A percentile compares a stretch with the other conserved stretches of the same genome.
Conservation (phyloP, 1,140 invertebrate genomes). For the Diabrotica undecimpunctata region DNA sequence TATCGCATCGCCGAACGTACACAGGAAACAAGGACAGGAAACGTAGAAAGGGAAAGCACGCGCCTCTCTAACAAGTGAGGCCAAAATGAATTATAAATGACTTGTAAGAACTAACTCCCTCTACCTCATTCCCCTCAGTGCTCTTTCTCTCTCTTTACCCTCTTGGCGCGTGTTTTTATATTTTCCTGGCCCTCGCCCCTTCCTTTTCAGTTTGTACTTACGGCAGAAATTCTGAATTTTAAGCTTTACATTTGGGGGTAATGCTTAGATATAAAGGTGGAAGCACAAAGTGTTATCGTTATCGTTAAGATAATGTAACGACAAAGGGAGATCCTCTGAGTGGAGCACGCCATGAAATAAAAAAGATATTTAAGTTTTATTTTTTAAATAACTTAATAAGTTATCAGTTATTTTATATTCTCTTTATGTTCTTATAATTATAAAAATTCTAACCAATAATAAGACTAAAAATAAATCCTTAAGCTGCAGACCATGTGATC, state of each 20-base stretch:
- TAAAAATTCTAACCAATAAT: too few species aligned
- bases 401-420: too few species aligned
- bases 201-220: constrained; percentile 7
- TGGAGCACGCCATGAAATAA: neutral
- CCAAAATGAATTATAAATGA: constrained; percentile 39
- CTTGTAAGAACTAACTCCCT: constrained; percentile 44
- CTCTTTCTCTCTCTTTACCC: constrained; percentile 23
- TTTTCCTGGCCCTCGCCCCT: constrained; percentile 30
- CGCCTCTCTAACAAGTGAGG: constrained; percentile 41
- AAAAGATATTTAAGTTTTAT: too few species aligned
- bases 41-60: constrained; percentile 23
- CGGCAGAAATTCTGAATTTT: constrained; percentile 32
- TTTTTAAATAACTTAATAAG: too few species aligned
- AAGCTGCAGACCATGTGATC: too few species aligned
- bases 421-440: too few species aligned
- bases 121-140: constrained; percentile 31
- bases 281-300: neutral
- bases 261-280: constrained; percentile 17
- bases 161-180: constrained; percentile 35
- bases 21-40: constrained; percentile 19
- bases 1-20: neutral
- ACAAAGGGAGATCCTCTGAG: neutral
- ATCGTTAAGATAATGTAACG: neutral
- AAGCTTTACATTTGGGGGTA: constrained; percentile 33
- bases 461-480: too few species aligned